Percentiles rank a stretch among this genome's conserved stretches.
These are phyloP conservation scores for Centropristis striata DNA, from an alignment of 2,113 vertebrate genomes.

Conservation along the genomic window DNA sequence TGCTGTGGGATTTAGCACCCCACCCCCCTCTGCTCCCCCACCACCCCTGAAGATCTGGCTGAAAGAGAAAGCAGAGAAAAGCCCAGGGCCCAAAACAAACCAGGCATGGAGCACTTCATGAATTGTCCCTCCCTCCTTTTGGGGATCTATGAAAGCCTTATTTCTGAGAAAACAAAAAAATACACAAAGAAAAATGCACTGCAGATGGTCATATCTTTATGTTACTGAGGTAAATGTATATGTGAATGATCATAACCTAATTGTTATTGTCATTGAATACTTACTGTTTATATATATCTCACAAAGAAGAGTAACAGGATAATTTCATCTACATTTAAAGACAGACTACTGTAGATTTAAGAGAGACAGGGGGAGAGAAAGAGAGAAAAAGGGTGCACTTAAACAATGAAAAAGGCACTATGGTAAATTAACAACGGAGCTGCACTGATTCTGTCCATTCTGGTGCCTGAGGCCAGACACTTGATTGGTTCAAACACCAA, in stretches of 20 bases:
- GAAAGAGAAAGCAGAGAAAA: slow-evolving; percentile 58
- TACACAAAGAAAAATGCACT: background rate
- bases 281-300: background rate
- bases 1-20: slow-evolving; percentile 69
- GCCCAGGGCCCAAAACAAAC: slow-evolving; percentile 33
- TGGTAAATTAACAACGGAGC: background rate
- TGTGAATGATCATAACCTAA: background rate
- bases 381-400: background rate
- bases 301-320: background rate
- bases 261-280: slow-evolving; percentile 2
- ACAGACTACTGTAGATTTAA: background rate
- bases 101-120: background rate
- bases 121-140: background rate
- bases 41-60: slow-evolving; percentile 46
- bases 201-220: background rate
- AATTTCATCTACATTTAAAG: slow-evolving; percentile 5
- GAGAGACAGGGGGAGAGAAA: background rate
- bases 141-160: background rate
- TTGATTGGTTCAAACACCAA: slow-evolving; percentile 28
- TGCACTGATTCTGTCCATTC: slow-evolving; percentile 5
- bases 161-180: slow-evolving; percentile 10
- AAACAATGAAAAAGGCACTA: background rate
- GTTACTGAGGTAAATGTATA: background rate
- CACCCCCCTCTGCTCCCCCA: slow-evolving; percentile 12
- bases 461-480: slow-evolving; percentile 12